A percentile compares a stretch with the other conserved stretches of the same genome.
phyloP scores from a whole-genome alignment of 1,140 invertebrate genomes.

The Halyomorpha halys region DNA sequence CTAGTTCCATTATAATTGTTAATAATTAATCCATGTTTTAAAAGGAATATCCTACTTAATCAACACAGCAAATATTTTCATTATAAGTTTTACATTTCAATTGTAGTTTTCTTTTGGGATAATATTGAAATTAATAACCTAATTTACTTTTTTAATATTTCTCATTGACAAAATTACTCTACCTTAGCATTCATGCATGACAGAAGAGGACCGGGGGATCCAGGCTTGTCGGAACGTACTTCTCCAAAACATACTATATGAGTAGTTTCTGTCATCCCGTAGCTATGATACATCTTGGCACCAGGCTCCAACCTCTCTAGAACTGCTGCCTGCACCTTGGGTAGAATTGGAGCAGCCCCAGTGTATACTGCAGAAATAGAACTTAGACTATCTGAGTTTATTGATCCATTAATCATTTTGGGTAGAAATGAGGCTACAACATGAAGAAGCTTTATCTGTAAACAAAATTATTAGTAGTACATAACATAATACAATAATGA shows the following conservation, averaged over 20 bases:
- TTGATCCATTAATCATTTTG: background rate
- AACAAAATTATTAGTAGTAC: too few species aligned
- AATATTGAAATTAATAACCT: too few species aligned
- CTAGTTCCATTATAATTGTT: too few species aligned
- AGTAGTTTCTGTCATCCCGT: conserved; percentile 57
- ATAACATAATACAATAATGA: too few species aligned
- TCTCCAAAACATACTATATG: conserved; percentile 48
- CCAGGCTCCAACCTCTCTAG: conserved; percentile 2
- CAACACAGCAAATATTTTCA: too few species aligned
- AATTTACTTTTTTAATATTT: too few species aligned
- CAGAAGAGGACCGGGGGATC: conserved; percentile 53
- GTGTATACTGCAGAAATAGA: conserved; percentile 1
- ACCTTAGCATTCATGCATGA: conserved; percentile 56
- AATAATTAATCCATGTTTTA: too few species aligned
- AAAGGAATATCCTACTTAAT: too few species aligned
- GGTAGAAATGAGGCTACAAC: conserved; percentile 25
- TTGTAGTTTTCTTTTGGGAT: too few species aligned
- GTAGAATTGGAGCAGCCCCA: conserved; percentile 2
- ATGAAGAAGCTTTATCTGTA: conserved; percentile 14
- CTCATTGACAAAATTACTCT: conserved; percentile 29
- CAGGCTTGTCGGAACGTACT: conserved; percentile 43
- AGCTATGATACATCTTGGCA: conserved; percentile 39
- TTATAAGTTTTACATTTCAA: too few species aligned
- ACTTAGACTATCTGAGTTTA: background rate
- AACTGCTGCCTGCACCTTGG: background rate